Evolutionary conservation across 1,140 invertebrate genomes (phyloP), one percentile per base, ranked within the genome.

Genomic region (Leptonema lineaticorne): DNA sequence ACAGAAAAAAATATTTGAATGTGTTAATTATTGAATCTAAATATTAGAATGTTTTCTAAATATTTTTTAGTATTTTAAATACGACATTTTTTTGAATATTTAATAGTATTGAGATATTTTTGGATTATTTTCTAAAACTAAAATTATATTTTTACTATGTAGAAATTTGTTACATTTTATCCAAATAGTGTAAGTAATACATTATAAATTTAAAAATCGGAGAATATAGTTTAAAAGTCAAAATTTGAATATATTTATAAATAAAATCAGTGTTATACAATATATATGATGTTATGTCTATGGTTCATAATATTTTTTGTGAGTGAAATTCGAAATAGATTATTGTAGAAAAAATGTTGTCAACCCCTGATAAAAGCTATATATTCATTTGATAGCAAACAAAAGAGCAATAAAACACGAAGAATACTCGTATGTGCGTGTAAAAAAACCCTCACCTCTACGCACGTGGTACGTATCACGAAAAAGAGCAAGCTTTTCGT

Each of bases 321-420:
- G 37, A 11, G 37, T n/a, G 27, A 53, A 53, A 20, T 48, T 41
- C 9, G 6, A 53, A 53, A 53, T 11, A 53, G 50, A 41, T 41
- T 16, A 24, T 53, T 22, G 50, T 53, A 9, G 50, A n/a, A 53
- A 53, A 53, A 53, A 24, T 53, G n/a, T 53, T 53, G 50, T 53
- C 22, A 26, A 24, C 27, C 50, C 24, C 50, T 53, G 50, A 24
- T 24, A 53, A 53, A 53, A 14, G 16, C 37, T 53, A 53, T 53
- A 53, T 53, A 53, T 53, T 53, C 50, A 53, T 53, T 53, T 53
- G 20, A 53, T 53, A 53, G 50, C 50, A 26, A 53, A 53, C 50
- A 53, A 53, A 53, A 53, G 50, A 53, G 50, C 27, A 53, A 53
- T 53, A 53, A 53, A 53, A 53, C 50, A 53, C 50, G 50, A 53